phyloP scores from a whole-genome alignment of 2,888 invertebrate species.

The Oxystoma pomonae region DNA sequence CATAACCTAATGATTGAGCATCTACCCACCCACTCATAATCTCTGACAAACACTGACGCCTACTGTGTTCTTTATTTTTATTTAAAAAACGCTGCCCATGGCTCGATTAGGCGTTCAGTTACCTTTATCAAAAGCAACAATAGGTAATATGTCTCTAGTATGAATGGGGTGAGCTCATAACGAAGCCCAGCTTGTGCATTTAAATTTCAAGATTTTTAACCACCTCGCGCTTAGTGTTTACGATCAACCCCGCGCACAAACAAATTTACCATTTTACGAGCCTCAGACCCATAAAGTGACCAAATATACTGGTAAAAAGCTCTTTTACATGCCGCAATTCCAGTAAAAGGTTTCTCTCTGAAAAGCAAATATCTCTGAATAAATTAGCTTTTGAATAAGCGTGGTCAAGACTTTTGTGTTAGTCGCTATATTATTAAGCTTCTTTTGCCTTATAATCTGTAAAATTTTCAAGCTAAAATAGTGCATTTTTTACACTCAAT shows the following conservation, averaged over 20 bases:
- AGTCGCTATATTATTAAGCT: no score
- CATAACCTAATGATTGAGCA: no score
- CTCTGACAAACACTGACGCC: slow-evolving; percentile 9
- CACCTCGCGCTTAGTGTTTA: neutral
- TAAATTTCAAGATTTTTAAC: neutral
- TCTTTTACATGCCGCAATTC: neutral
- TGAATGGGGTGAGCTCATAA: slow-evolving; percentile 26
- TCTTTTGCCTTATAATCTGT: no score
- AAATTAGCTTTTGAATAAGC: neutral
- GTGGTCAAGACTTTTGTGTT: no score
- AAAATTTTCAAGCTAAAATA: no score
- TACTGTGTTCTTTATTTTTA: slow-evolving; percentile 9
- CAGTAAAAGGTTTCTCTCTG: neutral
- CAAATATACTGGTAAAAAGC: neutral
- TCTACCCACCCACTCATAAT: no score
- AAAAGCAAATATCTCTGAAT: neutral
- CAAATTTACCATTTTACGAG: neutral
- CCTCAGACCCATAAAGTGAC: neutral
- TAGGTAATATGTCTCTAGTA: slow-evolving; percentile 29
- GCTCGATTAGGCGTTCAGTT: slow-evolving; percentile 26
- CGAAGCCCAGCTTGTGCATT: slow-evolving; percentile 12
- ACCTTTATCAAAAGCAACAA: slow-evolving; percentile 30
- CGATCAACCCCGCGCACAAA: neutral
- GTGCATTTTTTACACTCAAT: no score
- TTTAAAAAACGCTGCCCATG: no score